These are phyloP conservation scores for Pedicia rivosa DNA, from an alignment of 2,888 invertebrate genomes.

Conservation along the genomic window DNA sequence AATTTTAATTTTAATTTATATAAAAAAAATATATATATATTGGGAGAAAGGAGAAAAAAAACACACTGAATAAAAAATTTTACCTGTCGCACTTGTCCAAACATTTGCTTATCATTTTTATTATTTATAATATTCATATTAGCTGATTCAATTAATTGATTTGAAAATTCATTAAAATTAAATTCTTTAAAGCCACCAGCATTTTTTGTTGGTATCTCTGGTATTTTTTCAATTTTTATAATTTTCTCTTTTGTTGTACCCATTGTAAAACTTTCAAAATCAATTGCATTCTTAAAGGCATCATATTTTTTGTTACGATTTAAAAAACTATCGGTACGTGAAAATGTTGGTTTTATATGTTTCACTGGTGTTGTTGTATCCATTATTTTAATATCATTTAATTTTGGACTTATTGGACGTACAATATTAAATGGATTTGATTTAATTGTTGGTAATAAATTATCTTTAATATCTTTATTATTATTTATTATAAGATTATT, in stretches of 20 bases:
- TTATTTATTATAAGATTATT: slow-evolving; percentile 4
- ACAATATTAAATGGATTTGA: no score
- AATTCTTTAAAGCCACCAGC: not conserved
- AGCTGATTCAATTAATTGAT: slow-evolving; percentile 11
- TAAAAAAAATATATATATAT: no score
- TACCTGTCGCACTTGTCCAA: not conserved
- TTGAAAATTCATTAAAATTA: slow-evolving; percentile 12
- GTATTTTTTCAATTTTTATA: no score
- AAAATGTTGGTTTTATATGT: slow-evolving; percentile 2
- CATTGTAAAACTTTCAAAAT: not conserved
- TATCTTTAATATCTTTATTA: not conserved
- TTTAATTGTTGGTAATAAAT: no score
- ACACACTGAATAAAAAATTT: no score
- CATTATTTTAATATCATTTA: slow-evolving; percentile 2
- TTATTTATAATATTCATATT: no score
- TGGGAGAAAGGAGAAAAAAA: no score
- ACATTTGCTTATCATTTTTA: not conserved
- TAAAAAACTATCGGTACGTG: slow-evolving; percentile 4
- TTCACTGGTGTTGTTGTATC: not conserved
- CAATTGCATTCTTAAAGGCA: slow-evolving; percentile 4
- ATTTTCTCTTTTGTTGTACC: not conserved
- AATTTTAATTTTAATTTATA: no score
- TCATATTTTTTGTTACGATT: slow-evolving; percentile 4
- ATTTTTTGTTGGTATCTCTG: no score
- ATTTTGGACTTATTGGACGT: slow-evolving; percentile 5